Percentiles rank a stretch among this genome's conserved stretches.
Evolutionary conservation across 2,113 vertebrate species (phyloP).

Genomic region (Corythoichthys intestinalis): DNA sequence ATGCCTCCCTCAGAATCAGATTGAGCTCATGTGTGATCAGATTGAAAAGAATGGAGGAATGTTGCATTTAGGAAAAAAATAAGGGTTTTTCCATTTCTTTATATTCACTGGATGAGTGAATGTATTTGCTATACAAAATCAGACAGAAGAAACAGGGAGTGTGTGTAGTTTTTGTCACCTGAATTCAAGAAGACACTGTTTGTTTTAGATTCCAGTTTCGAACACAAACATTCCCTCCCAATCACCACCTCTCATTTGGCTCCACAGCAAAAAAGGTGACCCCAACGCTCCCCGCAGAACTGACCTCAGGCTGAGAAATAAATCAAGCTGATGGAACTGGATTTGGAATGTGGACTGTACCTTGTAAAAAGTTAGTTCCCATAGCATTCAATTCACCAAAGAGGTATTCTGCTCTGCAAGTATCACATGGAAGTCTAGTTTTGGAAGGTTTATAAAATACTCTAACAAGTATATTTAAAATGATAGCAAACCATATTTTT

Average conservation of each 20-base stretch:
- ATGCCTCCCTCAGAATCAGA: too few relatives aligned
- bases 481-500: too few relatives aligned
- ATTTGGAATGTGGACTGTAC: conserved; percentile 6
- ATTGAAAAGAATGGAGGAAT: too few relatives aligned
- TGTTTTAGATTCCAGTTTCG: conserved; percentile 34
- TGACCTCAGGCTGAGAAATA: conserved; percentile 32
- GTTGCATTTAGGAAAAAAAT: too few relatives aligned
- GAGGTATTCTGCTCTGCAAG: background rate
- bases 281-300: conserved; percentile 19
- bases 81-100: too few relatives aligned
- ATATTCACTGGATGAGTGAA: too few relatives aligned
- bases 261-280: conserved; percentile 24
- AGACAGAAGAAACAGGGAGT: too few relatives aligned
- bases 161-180: background rate
- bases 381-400: conserved; percentile 11
- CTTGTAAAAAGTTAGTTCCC: conserved; percentile 22
- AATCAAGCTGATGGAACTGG: conserved; percentile 15
- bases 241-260: conserved; percentile 22
- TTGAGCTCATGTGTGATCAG: too few relatives aligned
- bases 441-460: too few relatives aligned
- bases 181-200: conserved; percentile 8
- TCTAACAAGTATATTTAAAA: too few relatives aligned
- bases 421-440: conserved; percentile 5
- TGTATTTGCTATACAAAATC: too few relatives aligned
- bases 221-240: conserved; percentile 24